Base-by-base conservation (phyloP, 2,113 vertebrate genomes). In the Terrapene triunguis region DNA sequence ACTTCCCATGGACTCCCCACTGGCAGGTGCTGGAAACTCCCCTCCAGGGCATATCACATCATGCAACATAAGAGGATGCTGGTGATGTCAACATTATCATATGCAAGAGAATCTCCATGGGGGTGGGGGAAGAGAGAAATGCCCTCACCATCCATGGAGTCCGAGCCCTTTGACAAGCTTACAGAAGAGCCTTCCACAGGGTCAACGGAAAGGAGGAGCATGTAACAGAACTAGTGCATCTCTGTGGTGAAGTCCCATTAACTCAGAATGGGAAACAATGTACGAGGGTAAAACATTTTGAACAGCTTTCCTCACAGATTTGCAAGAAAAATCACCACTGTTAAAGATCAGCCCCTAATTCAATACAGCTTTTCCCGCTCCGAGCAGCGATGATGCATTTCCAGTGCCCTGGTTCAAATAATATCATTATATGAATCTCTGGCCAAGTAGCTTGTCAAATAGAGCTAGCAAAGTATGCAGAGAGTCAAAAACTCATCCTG, bases 271-370 rank as follows among this genome's bases (percentile, higher is more conserved):
- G n/a, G 62, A 84, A 74, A 35, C 48, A 84, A 38, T 35, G n/a
- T 38, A 22, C 3, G 4, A 69, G 62, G 48, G 32, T 2, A 9
- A 91, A 65, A 78, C 0, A 0, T 0, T 38, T 10, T n/a, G 48
- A 86, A 57, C 48, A 80, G 57, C 22, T 44, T 80, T 80, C 57
- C 51, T 80, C 25, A 44, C 42, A 74, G 89, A 51, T 44, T 21
- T 88, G 32, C 51, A 57, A 24, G 32, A 79, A 32, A 3, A 82
- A 27, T 24, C 48, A 54, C 1, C 82, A 62, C 44, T 84, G 32
- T 16, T 22, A 87, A 80, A 69, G 87, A 53, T 11, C 25, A 48
- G 29, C 25, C 48, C 47, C 2, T 42, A 48, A 81, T 47, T 44
- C 10, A 59, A 42, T 57, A 19, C 14, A 38, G 21, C 6, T 87